A percentile compares a stretch with the other conserved stretches of the same genome.
Evolutionary conservation across 2,888 invertebrate genomes (phyloP).

Genomic region (Steinernema carpocapsae): DNA sequence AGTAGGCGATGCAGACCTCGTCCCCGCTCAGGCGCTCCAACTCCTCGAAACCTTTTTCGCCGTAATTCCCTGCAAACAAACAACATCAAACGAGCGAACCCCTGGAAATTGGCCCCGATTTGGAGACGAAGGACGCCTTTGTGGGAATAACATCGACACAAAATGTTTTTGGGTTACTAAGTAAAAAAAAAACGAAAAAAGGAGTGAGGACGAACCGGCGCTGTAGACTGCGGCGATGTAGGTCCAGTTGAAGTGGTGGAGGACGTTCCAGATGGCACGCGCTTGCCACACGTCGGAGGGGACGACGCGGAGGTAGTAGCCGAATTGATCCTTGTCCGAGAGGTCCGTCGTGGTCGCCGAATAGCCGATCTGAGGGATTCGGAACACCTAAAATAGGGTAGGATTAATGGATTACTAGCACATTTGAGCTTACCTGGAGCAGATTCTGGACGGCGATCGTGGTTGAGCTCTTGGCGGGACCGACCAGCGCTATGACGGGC

Average conservation of each 20-base stretch:
- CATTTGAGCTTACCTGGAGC: constrained; percentile 72
- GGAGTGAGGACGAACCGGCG: constrained; percentile 77
- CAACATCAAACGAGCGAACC: not conserved
- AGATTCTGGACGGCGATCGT: constrained; percentile 79
- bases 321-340: constrained; percentile 79
- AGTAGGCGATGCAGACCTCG: constrained; percentile 79
- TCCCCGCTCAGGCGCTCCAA: constrained; percentile 72
- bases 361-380: constrained; percentile 78
- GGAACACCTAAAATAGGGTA: constrained; percentile 71
- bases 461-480: constrained; percentile 73
- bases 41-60: constrained; percentile 79
- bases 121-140: not conserved
- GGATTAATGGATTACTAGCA: not conserved
- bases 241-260: constrained; percentile 79
- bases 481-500: constrained; percentile 78
- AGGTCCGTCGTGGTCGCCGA: constrained; percentile 80
- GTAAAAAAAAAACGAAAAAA: not conserved
- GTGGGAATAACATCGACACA: not conserved
- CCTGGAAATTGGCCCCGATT: not conserved
- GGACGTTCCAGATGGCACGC: constrained; percentile 78
- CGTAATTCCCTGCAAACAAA: constrained; percentile 77
- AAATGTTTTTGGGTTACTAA: no score
- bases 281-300: constrained; percentile 82
- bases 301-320: constrained; percentile 81
- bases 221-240: constrained; percentile 81